Percentiles rank a stretch among this genome's conserved stretches.
These are phyloP conservation scores for Danaus melanippus DNA, from an alignment of 1,140 invertebrate species.

Conservation along the genomic window DNA sequence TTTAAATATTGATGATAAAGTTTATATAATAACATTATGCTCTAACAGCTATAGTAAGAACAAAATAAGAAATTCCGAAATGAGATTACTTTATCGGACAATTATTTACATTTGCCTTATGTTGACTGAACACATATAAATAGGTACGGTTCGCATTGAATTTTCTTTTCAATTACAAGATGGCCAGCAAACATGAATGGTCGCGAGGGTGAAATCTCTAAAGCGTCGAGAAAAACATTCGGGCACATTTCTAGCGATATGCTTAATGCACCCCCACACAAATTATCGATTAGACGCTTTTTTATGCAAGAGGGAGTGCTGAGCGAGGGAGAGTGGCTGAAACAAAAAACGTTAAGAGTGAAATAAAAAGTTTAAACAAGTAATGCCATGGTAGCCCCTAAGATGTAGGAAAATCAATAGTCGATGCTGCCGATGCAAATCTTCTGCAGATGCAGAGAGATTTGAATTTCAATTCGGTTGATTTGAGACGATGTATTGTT, in stretches of 20 bases:
- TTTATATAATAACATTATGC: no score
- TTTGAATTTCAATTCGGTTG: constrained; percentile 62
- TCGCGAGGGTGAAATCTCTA: constrained; percentile 61
- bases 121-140: no score
- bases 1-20: no score
- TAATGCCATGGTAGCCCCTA: constrained; percentile 59
- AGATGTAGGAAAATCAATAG: constrained; percentile 68
- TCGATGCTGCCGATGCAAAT: constrained; percentile 66
- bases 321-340: constrained; percentile 65
- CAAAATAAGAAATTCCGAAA: constrained; percentile 5
- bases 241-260: constrained; percentile 60
- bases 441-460: constrained; percentile 42
- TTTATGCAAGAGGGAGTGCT: constrained; percentile 69
- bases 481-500: constrained; percentile 44
- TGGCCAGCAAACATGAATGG: constrained; percentile 57
- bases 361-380: constrained; percentile 73
- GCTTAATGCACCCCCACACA: constrained; percentile 72
- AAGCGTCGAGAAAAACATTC: constrained; percentile 67
- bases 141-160: constrained; percentile 17
- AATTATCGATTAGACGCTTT: constrained; percentile 73
- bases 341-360: constrained; percentile 71
- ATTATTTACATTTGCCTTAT: neutral
- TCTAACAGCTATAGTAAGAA: no score
- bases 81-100: constrained; percentile 1
- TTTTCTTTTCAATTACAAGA: constrained; percentile 49